phyloP scores from a whole-genome alignment of 1,140 invertebrate genomes.

The Psilanteris sp. region DNA sequence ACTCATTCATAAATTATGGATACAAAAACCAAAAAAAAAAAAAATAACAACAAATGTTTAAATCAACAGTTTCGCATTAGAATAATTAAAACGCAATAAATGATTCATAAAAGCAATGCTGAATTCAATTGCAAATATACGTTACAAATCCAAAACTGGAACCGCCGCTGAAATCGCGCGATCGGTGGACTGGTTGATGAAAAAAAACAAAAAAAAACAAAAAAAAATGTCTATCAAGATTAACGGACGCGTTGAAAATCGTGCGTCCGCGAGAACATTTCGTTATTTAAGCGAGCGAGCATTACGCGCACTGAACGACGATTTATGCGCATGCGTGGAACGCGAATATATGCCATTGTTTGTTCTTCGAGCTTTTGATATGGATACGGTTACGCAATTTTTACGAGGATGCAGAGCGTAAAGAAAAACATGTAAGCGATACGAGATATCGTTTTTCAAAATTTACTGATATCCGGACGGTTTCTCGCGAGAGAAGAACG shows the following conservation, averaged over 20 bases:
- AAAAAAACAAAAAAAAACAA: no score
- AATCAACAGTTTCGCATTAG: no score
- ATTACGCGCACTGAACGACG: conserved; percentile 14
- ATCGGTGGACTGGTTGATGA: no score
- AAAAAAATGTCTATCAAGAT: conserved; percentile 23
- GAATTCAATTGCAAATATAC: conserved; percentile 5
- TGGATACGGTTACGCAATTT: conserved; percentile 43
- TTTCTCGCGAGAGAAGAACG: neutral
- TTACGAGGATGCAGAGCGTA: conserved; percentile 8
- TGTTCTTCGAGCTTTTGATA: conserved; percentile 51
- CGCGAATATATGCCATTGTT: conserved; percentile 22
- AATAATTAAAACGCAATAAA: conserved; percentile 12
- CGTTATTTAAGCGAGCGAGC: conserved; percentile 36
- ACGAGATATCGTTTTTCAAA: conserved; percentile 42
- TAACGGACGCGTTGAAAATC: conserved; percentile 9
- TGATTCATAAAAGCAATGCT: neutral
- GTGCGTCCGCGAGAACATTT: conserved; percentile 12
- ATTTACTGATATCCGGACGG: conserved; percentile 2
- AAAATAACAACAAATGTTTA: no score
- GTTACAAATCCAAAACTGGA: no score
- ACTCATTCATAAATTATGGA: neutral
- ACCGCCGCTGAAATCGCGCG: no score
- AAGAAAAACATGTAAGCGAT: conserved; percentile 43
- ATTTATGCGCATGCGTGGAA: conserved; percentile 52
- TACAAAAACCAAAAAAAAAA: neutral